phyloP scores from a whole-genome alignment of 2,797 vertebrate genomes.

The Pogonophryne albipinna region DNA sequence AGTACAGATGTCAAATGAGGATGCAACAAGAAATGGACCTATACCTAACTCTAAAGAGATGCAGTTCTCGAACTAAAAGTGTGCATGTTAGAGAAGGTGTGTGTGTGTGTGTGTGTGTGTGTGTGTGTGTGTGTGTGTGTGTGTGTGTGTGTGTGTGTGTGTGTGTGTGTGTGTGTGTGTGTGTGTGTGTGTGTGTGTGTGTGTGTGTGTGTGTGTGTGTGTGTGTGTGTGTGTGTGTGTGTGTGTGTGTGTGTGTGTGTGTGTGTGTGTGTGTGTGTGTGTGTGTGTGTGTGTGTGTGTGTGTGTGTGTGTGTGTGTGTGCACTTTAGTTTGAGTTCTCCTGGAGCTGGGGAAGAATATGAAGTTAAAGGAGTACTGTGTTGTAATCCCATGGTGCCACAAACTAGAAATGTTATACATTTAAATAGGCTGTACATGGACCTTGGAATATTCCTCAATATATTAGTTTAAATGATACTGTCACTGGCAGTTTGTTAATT shows the following conservation, averaged over 20 bases:
- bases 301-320: conserved; percentile 50
- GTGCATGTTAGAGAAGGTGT: conserved; percentile 15
- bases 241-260: conserved; percentile 51
- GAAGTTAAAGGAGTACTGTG: conserved; percentile 59
- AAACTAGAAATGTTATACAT: conserved; percentile 80
- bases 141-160: conserved; percentile 55
- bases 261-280: conserved; percentile 55
- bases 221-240: conserved; percentile 34
- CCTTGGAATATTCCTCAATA: conserved; percentile 69
- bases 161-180: conserved; percentile 34
- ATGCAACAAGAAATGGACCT: conserved; percentile 56
- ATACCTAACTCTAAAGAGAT: conserved; percentile 56
- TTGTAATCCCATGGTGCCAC: conserved; percentile 78
- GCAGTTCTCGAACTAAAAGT: conserved; percentile 58
- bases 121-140: conserved; percentile 51
- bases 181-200: conserved; percentile 51
- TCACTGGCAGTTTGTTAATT: conserved; percentile 80
- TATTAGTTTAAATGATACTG: conserved; percentile 75
- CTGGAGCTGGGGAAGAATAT: conserved; percentile 50
- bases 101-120: too few relatives aligned
- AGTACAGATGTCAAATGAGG: conserved; percentile 52
- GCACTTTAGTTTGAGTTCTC: conserved; percentile 76
- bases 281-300: conserved; percentile 22
- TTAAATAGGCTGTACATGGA: conserved; percentile 76
- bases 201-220: conserved; percentile 55